Evolutionary conservation across 2,888 invertebrate genomes (phyloP), one percentile per base, ranked within the genome.

Genomic region (Steromphala cineraria): DNA sequence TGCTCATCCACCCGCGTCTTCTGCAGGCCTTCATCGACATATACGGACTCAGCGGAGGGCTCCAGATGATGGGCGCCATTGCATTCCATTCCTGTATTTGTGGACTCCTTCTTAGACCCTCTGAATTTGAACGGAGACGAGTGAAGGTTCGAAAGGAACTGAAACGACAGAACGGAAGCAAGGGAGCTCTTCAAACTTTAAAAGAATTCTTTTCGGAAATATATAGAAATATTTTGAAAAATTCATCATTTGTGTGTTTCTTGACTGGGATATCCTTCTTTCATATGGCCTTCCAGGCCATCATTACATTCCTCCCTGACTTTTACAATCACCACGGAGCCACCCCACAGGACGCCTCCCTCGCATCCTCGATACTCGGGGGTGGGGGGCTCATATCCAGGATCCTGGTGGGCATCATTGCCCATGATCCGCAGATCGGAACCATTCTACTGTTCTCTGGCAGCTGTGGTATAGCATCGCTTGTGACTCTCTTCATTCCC

Each of bases 91-190:
- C 67, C 19, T 67, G 53, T 4, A 67, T 74, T 17, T 79, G 71
- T 31, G 79, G 79, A 5, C 52, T 71, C 17, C 28, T 79, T 52
- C 62, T 79, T 53, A 21, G 53, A 36, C 79, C 79, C 15, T 71
- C 79, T 24, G 31, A 53, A 17, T 71, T 53, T 71, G 79, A 79
- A 71, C 21, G 36, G 5, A 52, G 15, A 13, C 17, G 15, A 28
- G 24, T 24, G 7, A n/a, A 74, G 17, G 40, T 19, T 31, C 28
- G 71, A 21, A n/a, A 19, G 17, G 71, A 74, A 19, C 13, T 24
- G 62, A 5, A 62, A 28, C 24, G 28, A n/a, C 15, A 15, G 24
- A 62, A 24, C 28, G 62, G 24, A 28, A 28, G 15, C 17, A 46
- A 46, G 13, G 46, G 46, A 46, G 13, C 46, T 46, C 10, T 46